A percentile compares a stretch with the other conserved stretches of the same genome.
Conservation (phyloP, 2,888 invertebrate genomes). For the Hydroisotoma schaefferi region DNA sequence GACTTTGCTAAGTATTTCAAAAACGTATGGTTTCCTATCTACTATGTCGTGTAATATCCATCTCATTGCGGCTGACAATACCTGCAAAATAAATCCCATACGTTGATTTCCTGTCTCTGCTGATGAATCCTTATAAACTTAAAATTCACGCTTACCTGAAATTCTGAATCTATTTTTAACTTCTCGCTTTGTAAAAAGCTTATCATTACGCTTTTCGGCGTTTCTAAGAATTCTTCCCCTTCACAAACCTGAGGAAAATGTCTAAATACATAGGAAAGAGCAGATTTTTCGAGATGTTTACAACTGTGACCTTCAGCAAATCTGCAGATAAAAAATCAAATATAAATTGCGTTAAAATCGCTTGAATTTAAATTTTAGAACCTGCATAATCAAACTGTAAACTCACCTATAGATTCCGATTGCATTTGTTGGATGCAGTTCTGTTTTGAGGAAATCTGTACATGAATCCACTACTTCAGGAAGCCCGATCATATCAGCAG, state of each 20-base stretch:
- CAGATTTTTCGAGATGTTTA: slow-evolving; percentile 69
- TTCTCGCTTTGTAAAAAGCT: slow-evolving; percentile 79
- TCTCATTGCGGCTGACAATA: slow-evolving; percentile 77
- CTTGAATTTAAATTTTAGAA: slow-evolving; percentile 8
- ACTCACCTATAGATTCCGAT: slow-evolving; percentile 83
- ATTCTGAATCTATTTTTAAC: slow-evolving; percentile 81
- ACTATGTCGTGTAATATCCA: slow-evolving; percentile 82
- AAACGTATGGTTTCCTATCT: slow-evolving; percentile 74
- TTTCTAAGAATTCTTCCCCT: slow-evolving; percentile 80
- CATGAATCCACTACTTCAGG: slow-evolving; percentile 75
- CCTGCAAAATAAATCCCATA: slow-evolving; percentile 54
- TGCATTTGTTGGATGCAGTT: slow-evolving; percentile 81
- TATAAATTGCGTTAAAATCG: slow-evolving; percentile 3
- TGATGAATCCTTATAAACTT: neutral
- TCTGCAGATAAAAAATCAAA: slow-evolving; percentile 53
- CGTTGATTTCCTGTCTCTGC: neutral
- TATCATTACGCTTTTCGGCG: slow-evolving; percentile 72
- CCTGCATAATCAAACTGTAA: slow-evolving; percentile 23
- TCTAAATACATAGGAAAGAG: slow-evolving; percentile 75
- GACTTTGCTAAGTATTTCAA: slow-evolving; percentile 77
- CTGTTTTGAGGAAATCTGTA: slow-evolving; percentile 76
- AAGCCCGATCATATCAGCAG: slow-evolving; percentile 78
- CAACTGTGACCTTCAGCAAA: slow-evolving; percentile 88
- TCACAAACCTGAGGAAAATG: slow-evolving; percentile 76
- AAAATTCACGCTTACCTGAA: slow-evolving; percentile 62